These are phyloP conservation scores for Gymnocypris eckloni DNA, from an alignment of 2,797 vertebrate species.

Conservation along the genomic window DNA sequence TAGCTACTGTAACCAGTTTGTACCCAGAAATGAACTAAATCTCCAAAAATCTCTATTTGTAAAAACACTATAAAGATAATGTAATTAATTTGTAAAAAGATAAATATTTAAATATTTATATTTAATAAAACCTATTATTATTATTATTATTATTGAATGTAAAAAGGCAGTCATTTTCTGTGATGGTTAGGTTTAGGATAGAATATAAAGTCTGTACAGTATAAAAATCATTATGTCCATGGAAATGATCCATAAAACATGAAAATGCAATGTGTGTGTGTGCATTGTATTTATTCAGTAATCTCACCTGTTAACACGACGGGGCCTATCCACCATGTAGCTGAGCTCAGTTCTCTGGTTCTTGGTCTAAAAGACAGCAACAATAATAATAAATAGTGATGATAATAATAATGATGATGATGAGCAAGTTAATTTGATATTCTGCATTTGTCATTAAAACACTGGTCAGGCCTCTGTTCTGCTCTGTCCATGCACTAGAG, in stretches of 20 bases:
- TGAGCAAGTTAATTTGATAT: background rate
- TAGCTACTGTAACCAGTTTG: background rate
- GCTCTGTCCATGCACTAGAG: slow-evolving; percentile 78
- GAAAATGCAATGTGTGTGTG: background rate
- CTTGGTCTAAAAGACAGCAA: slow-evolving; percentile 86
- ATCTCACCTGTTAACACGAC: slow-evolving; percentile 96
- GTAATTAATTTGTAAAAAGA: background rate
- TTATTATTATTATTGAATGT: background rate
- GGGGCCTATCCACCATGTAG: slow-evolving; percentile 98
- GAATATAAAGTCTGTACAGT: background rate
- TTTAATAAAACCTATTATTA: background rate
- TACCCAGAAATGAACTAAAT: background rate
- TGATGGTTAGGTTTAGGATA: background rate
- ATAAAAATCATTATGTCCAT: no score
- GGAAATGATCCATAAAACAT: background rate
- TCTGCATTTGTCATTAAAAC: background rate
- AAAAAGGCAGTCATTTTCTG: background rate
- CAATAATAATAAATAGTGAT: slow-evolving; percentile 24
- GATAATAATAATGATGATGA: background rate
- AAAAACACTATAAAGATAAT: background rate
- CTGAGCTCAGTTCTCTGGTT: slow-evolving; percentile 97
- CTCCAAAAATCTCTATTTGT: background rate
- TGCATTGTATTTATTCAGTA: background rate
- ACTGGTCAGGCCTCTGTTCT: slow-evolving; percentile 68
- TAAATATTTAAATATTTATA: background rate